Evolutionary conservation across 92 coral and sea anemone species (phyloP).

Genomic region (Epizoanthus rinbou): DNA sequence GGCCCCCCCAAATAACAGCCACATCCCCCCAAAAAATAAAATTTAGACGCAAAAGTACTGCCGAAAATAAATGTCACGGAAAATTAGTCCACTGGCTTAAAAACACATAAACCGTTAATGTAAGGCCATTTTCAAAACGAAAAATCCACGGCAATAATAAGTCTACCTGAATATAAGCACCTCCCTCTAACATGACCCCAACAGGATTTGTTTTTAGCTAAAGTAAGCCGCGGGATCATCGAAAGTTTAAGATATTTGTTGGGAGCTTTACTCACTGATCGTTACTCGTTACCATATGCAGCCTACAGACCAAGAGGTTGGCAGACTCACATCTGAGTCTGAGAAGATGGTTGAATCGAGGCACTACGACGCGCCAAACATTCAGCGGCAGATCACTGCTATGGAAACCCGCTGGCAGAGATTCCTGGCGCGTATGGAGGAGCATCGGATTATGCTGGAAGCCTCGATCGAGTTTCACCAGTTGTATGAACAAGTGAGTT

Average conservation of each 20-base stretch:
- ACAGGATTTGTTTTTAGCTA: too few relatives aligned
- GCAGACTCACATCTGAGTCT: slow-evolving; percentile 75
- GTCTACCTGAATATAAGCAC: too few relatives aligned
- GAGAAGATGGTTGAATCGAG: slow-evolving; percentile 70
- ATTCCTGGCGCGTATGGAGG: slow-evolving; percentile 92
- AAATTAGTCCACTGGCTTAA: too few relatives aligned
- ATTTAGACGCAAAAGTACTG: too few relatives aligned
- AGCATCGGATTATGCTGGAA: slow-evolving; percentile 90
- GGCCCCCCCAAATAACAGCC: too few relatives aligned
- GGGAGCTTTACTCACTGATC: neutral
- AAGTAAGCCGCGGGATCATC: too few relatives aligned
- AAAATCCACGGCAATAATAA: too few relatives aligned
- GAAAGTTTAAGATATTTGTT: neutral
- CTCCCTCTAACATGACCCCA: too few relatives aligned
- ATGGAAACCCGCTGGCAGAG: slow-evolving; percentile 98
- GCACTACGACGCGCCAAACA: slow-evolving; percentile 90
- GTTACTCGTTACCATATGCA: slow-evolving; percentile 21
- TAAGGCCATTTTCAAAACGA: too few relatives aligned
- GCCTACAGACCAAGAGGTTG: slow-evolving; percentile 93
- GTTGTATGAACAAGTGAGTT: slow-evolving; percentile 89
- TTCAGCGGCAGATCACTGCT: slow-evolving; percentile 78
- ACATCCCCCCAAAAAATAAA: too few relatives aligned
- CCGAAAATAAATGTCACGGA: too few relatives aligned
- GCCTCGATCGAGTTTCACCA: slow-evolving; percentile 95
- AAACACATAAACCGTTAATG: too few relatives aligned